Base-by-base conservation (phyloP, 2,888 invertebrate species). In the Phortica magna region DNA sequence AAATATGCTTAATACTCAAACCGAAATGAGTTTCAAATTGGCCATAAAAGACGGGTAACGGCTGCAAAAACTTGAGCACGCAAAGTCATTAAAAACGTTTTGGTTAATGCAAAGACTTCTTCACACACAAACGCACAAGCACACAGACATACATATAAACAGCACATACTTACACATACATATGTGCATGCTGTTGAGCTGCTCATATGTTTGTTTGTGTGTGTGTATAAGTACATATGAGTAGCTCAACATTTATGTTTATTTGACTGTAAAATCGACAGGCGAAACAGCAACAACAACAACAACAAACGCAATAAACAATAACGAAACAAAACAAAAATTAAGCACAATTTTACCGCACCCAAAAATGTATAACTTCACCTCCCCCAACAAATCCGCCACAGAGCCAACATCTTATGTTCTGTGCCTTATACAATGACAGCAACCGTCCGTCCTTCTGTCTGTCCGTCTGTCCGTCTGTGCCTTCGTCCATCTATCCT, bases 11-110 rank as follows among this genome's bases (percentile, higher is more conserved):
- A 31, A 77, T 65, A 77, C 72, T 77, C 76, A 76, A 76, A 85
- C 80, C 81, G 84, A 88, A 84, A 85, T 82, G 87, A 85, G 85
- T 82, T 88, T 86, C 86, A 83, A 85, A 88, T 86, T 88, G 88
- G 86, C 82, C 84, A 83, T 84, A 84, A 86, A 84, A 79, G 81
- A 76, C 77, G 78, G 83, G 70, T 79, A 79, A 75, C 70, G 17
- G 42, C 65, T 64, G 41, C 73, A 76, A 79, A 67, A 74, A 71
- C 48, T 74, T 76, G 61, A 9, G 65, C 75, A 78, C 72, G 77
- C 78, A 75, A 82, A 78, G 77, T 78, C 82, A 78, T 76, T 70
- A 76, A 31, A 31, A 31, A 31, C 31, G 31, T 31, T 31, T 31
- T 31, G 31, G 31, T 31, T 31, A 31, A 31, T 31, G 31, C 31